Evolutionary conservation across 1,140 invertebrate genomes (phyloP).

Genomic region (Caenorhabditis elegans): DNA sequence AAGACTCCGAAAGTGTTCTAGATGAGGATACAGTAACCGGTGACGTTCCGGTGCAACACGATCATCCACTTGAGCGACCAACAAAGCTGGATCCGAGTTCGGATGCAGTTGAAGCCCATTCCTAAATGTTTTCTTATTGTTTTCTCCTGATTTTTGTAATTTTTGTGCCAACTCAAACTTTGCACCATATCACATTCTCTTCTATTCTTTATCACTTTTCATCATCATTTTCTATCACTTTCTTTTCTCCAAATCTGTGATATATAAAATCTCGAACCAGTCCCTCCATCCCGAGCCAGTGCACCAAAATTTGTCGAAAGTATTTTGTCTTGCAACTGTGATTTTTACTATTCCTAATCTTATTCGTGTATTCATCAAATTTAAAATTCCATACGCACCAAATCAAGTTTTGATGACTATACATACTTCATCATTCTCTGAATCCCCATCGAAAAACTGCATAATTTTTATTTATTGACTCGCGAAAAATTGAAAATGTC

Average conservation of each 20-base stretch:
- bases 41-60: background rate
- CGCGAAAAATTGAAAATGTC: too few relatives aligned
- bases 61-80: background rate
- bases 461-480: constrained; percentile 10
- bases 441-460: background rate
- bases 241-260: background rate
- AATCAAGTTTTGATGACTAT: too few relatives aligned
- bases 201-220: background rate
- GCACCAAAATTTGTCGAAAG: background rate
- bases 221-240: background rate
- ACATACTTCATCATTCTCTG: background rate
- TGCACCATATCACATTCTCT: background rate
- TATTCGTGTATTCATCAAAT: too few relatives aligned
- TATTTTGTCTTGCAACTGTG: background rate
- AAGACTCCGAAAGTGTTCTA: constrained; percentile 4
- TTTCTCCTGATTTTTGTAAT: background rate
- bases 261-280: background rate
- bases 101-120: background rate
- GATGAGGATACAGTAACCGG: background rate
- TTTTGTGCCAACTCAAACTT: background rate
- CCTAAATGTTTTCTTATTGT: background rate
- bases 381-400: too few relatives aligned
- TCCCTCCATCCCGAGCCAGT: background rate
- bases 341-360: too few relatives aligned
- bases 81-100: background rate